Conservation (phyloP, 2,113 vertebrate species). For the Myanophis thanlyinensis region DNA sequence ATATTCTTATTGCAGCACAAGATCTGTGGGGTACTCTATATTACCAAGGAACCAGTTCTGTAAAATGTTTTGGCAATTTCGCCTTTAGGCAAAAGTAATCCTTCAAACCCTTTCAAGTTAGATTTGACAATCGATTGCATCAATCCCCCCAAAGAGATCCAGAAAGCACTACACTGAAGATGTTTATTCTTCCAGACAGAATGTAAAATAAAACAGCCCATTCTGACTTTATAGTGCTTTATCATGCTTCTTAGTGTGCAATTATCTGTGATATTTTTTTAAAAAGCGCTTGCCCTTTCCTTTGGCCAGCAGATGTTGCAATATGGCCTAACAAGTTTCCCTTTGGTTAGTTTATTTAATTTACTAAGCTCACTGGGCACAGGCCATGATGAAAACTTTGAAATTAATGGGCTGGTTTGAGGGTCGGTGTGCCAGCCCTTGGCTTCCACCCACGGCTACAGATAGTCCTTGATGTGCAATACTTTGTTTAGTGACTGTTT, state of each 20-base stretch:
- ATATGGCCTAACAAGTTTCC: too few species aligned
- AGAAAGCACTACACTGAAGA: too few species aligned
- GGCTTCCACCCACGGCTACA: too few species aligned
- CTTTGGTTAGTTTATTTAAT: too few species aligned
- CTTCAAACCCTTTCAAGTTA: neutral
- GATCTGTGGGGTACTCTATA: neutral
- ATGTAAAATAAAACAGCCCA: neutral
- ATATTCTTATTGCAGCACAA: neutral
- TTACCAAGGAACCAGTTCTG: neutral
- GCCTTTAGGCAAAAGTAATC: neutral
- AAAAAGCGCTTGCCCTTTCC: too few species aligned
- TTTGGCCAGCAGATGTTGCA: too few species aligned
- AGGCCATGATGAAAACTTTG: neutral
- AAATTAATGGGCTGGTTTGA: neutral
- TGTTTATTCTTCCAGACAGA: neutral
- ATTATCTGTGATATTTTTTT: too few species aligned
- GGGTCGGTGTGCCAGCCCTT: too few species aligned
- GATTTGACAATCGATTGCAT: neutral
- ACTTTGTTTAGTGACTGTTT: too few species aligned
- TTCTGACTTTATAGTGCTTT: neutral
- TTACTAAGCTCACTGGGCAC: too few species aligned
- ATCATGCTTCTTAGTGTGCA: neutral
- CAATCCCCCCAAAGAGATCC: neutral
- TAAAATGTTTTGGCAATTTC: neutral
- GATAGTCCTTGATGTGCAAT: too few species aligned